Base-by-base conservation (phyloP, 1,140 invertebrate species). In the Calliphora vicina region DNA sequence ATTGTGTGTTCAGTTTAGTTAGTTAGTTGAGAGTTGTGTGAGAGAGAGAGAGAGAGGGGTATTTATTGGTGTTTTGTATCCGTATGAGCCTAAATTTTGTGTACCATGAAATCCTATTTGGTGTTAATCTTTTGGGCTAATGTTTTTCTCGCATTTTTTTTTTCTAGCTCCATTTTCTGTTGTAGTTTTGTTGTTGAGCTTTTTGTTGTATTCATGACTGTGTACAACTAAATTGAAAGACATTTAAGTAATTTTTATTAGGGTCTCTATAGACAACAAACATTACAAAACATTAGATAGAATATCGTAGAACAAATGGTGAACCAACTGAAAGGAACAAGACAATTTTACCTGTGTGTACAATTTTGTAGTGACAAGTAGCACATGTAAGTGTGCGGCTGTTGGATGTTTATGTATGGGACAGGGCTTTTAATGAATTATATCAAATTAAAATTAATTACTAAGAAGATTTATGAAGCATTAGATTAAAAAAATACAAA, bases 61-160 rank as follows among this genome's bases (percentile, higher is more conserved):
- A 57, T 57, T 57, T 67, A 67, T 67, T 9, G 2, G n/a, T 25
- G 20, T 25, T 57, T 57, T 57, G 15, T 57, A n/a, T 57, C 50
- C 50, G 50, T n/a, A 57, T 67, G 61, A 23, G 61, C 61, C 61
- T 67, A 67, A 67, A 67, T 67, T 67, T 67, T 67, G 61, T 67
- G 61, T 67, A 67, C 61, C 61, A 67, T 67, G 61, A 67, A 67
- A 67, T 67, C 61, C 61, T 23, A 67, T 67, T 67, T 67, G 61
- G 61, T 67, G 61, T 67, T 67, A 67, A 67, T 67, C 61, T 67
- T 57, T 57, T 20, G 20, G 61, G 61, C 61, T 23, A 67, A 67
- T 67, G 61, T 57, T 57, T 57, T 57, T 57, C 50, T n/a, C 2
- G 61, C 9, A n/a, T 67, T 23, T 23, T 50, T 23, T 25, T 23